A percentile compares a stretch with the other conserved stretches of the same genome.
Conservation (phyloP, 2,113 vertebrate genomes). For the Scytalopus superciliaris region DNA sequence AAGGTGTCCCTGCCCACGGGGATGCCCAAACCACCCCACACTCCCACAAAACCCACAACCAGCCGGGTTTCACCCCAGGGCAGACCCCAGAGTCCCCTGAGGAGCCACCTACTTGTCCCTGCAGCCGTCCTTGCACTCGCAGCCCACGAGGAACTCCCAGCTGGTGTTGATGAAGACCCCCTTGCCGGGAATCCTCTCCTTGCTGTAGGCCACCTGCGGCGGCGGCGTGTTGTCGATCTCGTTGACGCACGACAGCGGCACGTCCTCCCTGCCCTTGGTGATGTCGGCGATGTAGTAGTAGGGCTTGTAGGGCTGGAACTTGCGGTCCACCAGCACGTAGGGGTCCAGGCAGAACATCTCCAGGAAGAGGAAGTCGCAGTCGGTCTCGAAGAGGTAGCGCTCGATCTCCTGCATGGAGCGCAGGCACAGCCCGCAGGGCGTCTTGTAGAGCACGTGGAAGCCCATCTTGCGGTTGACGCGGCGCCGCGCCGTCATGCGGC, state of each 20-base stretch:
- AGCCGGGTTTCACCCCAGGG: too few relatives aligned
- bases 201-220: constrained; percentile 93
- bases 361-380: constrained; percentile 92
- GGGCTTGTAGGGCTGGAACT: constrained; percentile 91
- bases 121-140: constrained; percentile 94
- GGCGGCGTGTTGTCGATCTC: constrained; percentile 92
- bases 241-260: constrained; percentile 94
- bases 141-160: constrained; percentile 92
- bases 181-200: constrained; percentile 92
- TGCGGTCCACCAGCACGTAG: constrained; percentile 93
- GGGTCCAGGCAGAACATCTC: constrained; percentile 99
- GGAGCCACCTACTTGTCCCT: constrained; percentile 87
- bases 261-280: constrained; percentile 89
- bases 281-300: constrained; percentile 95
- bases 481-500: constrained; percentile 91
- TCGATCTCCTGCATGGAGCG: constrained; percentile 95
- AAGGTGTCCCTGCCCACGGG: rapidly evolving
- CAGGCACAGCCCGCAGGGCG: constrained; percentile 91
- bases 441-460: constrained; percentile 97
- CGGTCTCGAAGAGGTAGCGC: constrained; percentile 90
- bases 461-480: constrained; percentile 96
- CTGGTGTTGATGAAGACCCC: constrained; percentile 95
- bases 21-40: too few relatives aligned
- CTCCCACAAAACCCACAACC: too few relatives aligned
- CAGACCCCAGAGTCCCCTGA: too few relatives aligned